Percentiles rank a stretch among this genome's conserved stretches.
These are phyloP conservation scores for Turdus rufiventris DNA, from an alignment of 2,113 vertebrate genomes.

Conservation along the genomic window DNA sequence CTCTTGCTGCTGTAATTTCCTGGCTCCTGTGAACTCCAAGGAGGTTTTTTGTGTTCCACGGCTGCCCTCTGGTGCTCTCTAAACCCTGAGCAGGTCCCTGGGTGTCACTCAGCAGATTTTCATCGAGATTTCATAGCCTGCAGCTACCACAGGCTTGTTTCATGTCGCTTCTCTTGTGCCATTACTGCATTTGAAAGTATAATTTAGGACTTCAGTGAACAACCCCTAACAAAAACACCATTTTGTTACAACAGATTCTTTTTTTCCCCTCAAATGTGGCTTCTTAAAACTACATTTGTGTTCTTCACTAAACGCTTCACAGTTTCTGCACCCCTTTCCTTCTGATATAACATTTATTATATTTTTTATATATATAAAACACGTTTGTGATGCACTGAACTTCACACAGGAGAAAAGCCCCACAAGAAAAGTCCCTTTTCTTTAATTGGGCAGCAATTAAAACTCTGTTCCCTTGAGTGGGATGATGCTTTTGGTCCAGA, in stretches of 20 bases:
- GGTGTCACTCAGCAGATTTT: not conserved
- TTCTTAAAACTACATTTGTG: not conserved
- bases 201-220: not conserved
- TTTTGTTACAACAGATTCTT: not conserved
- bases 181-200: not conserved
- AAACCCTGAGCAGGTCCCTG: accelerated
- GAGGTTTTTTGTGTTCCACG: not conserved
- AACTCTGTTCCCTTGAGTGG: not conserved
- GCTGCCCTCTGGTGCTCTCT: conserved; percentile 11
- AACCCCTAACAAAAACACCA: accelerated
- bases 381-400: not conserved
- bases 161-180: not conserved
- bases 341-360: not conserved
- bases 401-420: accelerated
- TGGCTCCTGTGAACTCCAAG: accelerated
- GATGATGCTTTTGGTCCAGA: not conserved
- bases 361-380: accelerated
- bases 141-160: not conserved
- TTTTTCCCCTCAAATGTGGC: accelerated
- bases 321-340: not conserved
- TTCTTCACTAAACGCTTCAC: not conserved
- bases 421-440: not conserved
- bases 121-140: not conserved
- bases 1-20: no score
- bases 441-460: not conserved